Conservation (phyloP, 2,113 vertebrate species). For the Takifugu flavidus region DNA sequence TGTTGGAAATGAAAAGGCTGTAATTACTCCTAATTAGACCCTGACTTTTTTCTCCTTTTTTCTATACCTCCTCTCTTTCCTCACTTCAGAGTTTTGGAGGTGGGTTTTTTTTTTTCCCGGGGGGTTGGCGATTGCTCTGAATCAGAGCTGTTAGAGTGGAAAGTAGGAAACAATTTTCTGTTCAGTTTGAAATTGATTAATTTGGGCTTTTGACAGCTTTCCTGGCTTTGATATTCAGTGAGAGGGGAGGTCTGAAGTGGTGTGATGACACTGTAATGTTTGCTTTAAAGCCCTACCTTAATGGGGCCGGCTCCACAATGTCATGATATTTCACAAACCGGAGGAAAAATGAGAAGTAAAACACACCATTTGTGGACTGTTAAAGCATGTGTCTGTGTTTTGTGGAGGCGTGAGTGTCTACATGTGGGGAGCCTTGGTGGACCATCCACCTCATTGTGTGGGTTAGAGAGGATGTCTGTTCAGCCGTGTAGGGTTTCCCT, state of each 20-base stretch:
- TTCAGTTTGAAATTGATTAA: constrained; percentile 92
- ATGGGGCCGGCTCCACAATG: constrained; percentile 57
- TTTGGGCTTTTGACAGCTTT: constrained; percentile 86
- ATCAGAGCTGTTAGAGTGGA: constrained; percentile 85
- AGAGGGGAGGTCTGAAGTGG: constrained; percentile 72
- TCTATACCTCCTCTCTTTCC: constrained; percentile 66
- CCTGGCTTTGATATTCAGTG: constrained; percentile 83
- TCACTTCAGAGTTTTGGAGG: constrained; percentile 77
- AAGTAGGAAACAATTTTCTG: constrained; percentile 95
- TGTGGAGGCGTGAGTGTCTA: constrained; percentile 26
- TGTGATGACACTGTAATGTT: constrained; percentile 75
- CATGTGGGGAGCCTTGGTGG: constrained; percentile 39
- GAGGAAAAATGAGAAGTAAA: constrained; percentile 62
- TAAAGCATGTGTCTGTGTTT: constrained; percentile 42
- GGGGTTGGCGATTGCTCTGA: constrained; percentile 86
- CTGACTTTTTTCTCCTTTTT: constrained; percentile 81
- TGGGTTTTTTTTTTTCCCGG: constrained; percentile 82
- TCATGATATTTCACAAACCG: constrained; percentile 54
- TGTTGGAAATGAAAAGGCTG: constrained; percentile 99
- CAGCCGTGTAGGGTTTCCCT: constrained; percentile 57
- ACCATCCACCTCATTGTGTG: constrained; percentile 44
- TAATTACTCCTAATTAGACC: constrained; percentile 99
- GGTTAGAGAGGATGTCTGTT: constrained; percentile 36
- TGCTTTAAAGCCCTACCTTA: constrained; percentile 71
- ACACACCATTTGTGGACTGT: constrained; percentile 48